Conservation (phyloP, 2,113 vertebrate species). For the Paradoxurus hermaphroditus region DNA sequence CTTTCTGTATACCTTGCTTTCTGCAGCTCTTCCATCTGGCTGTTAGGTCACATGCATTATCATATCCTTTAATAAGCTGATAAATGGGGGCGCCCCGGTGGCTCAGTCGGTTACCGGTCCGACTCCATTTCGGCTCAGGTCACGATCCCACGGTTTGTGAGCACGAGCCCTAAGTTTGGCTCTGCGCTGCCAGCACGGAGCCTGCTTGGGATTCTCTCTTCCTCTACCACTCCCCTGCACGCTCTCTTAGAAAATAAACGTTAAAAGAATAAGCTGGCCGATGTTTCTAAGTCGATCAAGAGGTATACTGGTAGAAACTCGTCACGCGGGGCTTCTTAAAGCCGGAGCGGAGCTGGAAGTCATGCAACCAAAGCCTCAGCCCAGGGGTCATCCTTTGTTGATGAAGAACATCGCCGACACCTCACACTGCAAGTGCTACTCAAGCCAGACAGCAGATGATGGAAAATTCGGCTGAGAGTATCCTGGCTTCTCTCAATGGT, state of each 20-base stretch:
- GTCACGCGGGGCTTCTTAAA: slow-evolving; percentile 70
- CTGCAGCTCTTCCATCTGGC: background rate
- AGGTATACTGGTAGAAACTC: slow-evolving; percentile 79
- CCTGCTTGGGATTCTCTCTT: no score
- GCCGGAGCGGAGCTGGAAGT: slow-evolving; percentile 82
- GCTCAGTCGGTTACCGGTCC: no score
- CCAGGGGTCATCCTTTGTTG: slow-evolving; percentile 79
- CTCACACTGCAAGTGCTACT: slow-evolving; percentile 73
- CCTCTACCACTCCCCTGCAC: no score
- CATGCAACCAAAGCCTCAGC: slow-evolving; percentile 83
- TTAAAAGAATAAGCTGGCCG: background rate
- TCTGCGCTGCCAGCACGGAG: no score
- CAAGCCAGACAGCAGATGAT: slow-evolving; percentile 60
- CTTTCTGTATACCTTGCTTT: background rate
- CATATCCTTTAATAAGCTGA: background rate
- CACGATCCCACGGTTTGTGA: no score
- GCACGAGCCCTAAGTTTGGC: no score
- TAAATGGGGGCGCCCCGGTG: background rate
- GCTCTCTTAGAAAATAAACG: no score
- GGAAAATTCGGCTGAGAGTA: slow-evolving; percentile 72
- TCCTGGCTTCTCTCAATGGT: slow-evolving; percentile 66
- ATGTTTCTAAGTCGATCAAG: slow-evolving; percentile 82
- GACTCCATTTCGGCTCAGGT: no score
- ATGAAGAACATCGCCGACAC: slow-evolving; percentile 75
- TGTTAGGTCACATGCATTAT: background rate